Evolutionary conservation across 2,888 invertebrate species (phyloP), one percentile per base, ranked within the genome.

Genomic region (Pollenia angustigena): DNA sequence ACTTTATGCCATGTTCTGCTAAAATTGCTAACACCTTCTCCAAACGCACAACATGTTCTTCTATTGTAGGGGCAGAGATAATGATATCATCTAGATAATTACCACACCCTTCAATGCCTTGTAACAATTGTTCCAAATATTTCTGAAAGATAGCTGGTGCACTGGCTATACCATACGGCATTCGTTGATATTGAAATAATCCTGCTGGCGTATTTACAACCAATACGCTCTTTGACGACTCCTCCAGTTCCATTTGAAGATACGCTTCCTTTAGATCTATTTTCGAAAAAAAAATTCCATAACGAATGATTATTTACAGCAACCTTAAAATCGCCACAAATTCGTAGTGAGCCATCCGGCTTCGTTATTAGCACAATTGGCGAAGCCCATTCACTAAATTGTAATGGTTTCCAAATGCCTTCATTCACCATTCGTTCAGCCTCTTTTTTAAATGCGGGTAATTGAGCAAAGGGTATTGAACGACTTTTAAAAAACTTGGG

Each of bases 311-410:
- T 23, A 23, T 23, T 23, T 23, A 23, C 62, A 42, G 62, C 42
- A n/a, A 62, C 7, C 11, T 62, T 62, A 14, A 62, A 62, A 42
- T 62, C 62, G 8, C 64, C 64, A 18, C 64, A 64, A 46, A 66
- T 66, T 6, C 46, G 48, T 10, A 66, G 46, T 10, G 10, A 14
- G 12, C 48, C 48, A 23, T 48, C 23, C 14, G 66, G 48, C 32
- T 66, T 66, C 48, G 46, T 46, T 66, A 3, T 23, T 18, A 46
- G 18, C 44, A 64, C 18, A 11, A 42, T 60, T 14, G 60, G 14
- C 1, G n/a, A 40, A 11, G 8, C 44, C 16, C 62, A 62, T 1
- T 16, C 9, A 16, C 40, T 60, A 9, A 62, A 44, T 62, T 62
- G n/a, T 0, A 44, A n/a, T 3, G 62, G 16, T 18, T 62, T 44